These are phyloP conservation scores for Melanotaenia nigrans DNA, from an alignment of 2,797 vertebrate genomes.

Conservation along the genomic window DNA sequence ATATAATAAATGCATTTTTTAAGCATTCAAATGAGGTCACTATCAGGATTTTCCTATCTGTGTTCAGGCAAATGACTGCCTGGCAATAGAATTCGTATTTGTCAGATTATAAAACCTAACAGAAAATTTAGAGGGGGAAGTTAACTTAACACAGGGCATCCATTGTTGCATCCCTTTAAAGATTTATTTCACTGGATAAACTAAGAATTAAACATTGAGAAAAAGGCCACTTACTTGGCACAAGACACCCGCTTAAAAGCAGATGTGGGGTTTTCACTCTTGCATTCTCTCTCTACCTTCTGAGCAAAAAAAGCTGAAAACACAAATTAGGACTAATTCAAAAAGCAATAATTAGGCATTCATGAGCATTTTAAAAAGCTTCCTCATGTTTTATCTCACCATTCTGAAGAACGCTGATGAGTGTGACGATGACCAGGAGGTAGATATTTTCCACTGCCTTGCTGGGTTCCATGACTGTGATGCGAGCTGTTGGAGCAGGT, in stretches of 20 bases:
- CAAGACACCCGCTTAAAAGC: constrained; percentile 90
- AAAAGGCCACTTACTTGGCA: constrained; percentile 89
- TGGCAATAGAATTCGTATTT: background rate
- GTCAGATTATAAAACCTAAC: constrained; percentile 9
- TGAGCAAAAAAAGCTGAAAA: constrained; percentile 89
- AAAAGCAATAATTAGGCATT: background rate
- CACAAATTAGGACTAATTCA: constrained; percentile 23
- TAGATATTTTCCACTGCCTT: constrained; percentile 86
- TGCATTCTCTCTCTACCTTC: constrained; percentile 92
- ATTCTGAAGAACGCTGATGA: constrained; percentile 93
- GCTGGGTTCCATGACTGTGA: constrained; percentile 82
- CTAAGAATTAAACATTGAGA: background rate
- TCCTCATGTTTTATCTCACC: constrained; percentile 79
- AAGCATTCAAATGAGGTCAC: constrained; percentile 42
- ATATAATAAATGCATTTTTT: background rate
- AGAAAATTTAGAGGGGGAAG: constrained; percentile 30
- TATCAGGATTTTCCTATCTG: background rate
- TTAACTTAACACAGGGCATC: constrained; percentile 4
- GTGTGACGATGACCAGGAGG: constrained; percentile 89
- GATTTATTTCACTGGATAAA: background rate
- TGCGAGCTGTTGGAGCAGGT: background rate
- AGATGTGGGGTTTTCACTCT: constrained; percentile 70
- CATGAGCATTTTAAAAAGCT: background rate
- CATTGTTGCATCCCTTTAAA: background rate
- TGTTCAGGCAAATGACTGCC: constrained; percentile 31